These are phyloP conservation scores for Drosophila peninsularis DNA, from an alignment of 2,888 invertebrate species.

Conservation along the genomic window DNA sequence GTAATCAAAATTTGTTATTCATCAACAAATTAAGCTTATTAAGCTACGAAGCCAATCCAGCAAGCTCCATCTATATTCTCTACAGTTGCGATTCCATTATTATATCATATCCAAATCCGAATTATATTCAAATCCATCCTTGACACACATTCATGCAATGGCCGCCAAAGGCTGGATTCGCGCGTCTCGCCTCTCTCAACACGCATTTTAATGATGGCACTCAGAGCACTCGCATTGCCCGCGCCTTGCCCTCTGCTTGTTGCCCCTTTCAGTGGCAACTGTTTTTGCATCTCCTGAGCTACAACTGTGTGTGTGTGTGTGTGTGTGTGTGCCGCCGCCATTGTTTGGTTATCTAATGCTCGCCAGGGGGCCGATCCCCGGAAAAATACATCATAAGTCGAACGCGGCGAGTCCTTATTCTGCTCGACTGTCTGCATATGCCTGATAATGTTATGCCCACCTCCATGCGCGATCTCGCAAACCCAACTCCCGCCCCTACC, in stretches of 20 bases:
- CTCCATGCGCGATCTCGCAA: constrained; percentile 16
- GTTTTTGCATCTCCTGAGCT: constrained; percentile 38
- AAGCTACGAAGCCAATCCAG: no score
- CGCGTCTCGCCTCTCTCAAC: neutral
- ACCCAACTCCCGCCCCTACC: neutral
- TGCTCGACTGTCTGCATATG: constrained; percentile 58
- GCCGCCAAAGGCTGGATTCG: constrained; percentile 24
- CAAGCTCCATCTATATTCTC: no score
- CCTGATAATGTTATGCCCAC: constrained; percentile 60
- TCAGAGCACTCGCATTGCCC: constrained; percentile 28
- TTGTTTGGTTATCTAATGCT: constrained; percentile 74
- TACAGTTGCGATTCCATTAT: no score
- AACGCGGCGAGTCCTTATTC: constrained; percentile 33
- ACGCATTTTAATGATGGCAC: constrained; percentile 44
- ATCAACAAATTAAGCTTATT: no score
- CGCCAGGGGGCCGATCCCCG: constrained; percentile 39
- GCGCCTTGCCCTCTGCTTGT: neutral
- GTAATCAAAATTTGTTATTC: no score
- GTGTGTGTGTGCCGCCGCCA: constrained; percentile 47
- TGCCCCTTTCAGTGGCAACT: constrained; percentile 20
- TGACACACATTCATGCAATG: constrained; percentile 45
- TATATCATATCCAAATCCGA: neutral
- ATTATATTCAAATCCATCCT: constrained; percentile 2
- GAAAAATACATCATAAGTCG: constrained; percentile 70
- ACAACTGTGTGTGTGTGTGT: constrained; percentile 12